phyloP scores from a whole-genome alignment of 2,113 vertebrate species.

The Corythaixoides concolor region DNA sequence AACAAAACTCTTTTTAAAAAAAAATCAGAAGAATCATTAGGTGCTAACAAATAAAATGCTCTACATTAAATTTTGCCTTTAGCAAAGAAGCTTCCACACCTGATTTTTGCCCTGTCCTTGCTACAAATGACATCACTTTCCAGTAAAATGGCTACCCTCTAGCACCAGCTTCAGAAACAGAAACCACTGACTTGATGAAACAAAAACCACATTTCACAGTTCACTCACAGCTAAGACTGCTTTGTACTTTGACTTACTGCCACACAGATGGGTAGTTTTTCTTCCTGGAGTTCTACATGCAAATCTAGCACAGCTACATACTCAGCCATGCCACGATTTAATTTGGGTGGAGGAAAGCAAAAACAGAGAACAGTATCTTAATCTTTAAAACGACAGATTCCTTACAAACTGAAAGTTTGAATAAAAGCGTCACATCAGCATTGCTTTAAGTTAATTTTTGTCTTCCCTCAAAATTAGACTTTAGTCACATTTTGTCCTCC shows the following conservation, averaged over 20 bases:
- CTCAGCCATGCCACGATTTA: not conserved
- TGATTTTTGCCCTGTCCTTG: not conserved
- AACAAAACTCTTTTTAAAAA: not conserved
- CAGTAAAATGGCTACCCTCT: not conserved
- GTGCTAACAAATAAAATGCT: not conserved
- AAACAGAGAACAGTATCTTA: not conserved
- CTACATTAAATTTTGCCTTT: not conserved
- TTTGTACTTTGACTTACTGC: not conserved
- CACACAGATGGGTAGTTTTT: not conserved
- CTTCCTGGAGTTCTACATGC: not conserved
- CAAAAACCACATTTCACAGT: not conserved
- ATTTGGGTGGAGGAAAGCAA: not conserved
- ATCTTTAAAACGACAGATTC: not conserved
- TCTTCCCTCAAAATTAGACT: slow-evolving; percentile 13
- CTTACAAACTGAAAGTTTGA: not conserved
- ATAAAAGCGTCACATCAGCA: not conserved
- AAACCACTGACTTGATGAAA: slow-evolving; percentile 13
- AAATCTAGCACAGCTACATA: not conserved
- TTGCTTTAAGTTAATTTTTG: slow-evolving; percentile 22
- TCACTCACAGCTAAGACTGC: not conserved
- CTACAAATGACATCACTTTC: not conserved
- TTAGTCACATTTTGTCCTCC: slow-evolving; percentile 12
- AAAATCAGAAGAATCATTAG: not conserved
- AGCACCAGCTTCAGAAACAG: slow-evolving; percentile 3
- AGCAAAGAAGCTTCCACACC: not conserved